Conservation (phyloP, 2,113 vertebrate species). For the Podocnemis expansa region DNA sequence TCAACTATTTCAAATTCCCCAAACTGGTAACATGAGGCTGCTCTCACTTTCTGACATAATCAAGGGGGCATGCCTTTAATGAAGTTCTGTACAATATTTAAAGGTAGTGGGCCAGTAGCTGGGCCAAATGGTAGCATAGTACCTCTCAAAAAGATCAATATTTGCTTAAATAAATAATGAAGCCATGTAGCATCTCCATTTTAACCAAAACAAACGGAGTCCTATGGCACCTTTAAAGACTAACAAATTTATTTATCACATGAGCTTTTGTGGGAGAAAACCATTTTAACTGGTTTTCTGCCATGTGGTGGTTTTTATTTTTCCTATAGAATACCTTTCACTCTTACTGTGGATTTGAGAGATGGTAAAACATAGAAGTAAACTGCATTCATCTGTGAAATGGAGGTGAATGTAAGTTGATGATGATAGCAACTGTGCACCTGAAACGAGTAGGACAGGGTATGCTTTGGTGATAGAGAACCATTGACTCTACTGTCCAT, state of each 20-base stretch:
- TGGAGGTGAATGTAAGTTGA: accelerated
- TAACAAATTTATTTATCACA: no score
- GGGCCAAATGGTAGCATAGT: background rate
- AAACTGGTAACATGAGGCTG: background rate
- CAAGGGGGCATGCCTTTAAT: background rate
- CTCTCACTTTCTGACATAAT: background rate
- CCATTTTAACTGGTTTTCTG: background rate
- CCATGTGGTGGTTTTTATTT: background rate
- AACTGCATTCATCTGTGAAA: background rate
- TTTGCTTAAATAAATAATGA: background rate
- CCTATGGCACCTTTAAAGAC: no score
- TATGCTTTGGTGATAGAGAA: constrained; percentile 19
- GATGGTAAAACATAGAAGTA: background rate
- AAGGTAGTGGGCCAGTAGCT: background rate
- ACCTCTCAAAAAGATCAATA: background rate
- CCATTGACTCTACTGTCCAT: background rate
- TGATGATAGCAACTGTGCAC: background rate
- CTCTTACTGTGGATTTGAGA: background rate
- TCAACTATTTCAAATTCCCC: background rate
- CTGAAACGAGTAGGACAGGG: background rate
- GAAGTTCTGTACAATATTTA: background rate
- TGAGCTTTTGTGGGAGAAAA: no score
- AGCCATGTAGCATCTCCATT: background rate
- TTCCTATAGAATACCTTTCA: background rate
- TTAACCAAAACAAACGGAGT: background rate